phyloP scores from a whole-genome alignment of 2,888 invertebrate genomes.

The Protodeltote pygarga region DNA sequence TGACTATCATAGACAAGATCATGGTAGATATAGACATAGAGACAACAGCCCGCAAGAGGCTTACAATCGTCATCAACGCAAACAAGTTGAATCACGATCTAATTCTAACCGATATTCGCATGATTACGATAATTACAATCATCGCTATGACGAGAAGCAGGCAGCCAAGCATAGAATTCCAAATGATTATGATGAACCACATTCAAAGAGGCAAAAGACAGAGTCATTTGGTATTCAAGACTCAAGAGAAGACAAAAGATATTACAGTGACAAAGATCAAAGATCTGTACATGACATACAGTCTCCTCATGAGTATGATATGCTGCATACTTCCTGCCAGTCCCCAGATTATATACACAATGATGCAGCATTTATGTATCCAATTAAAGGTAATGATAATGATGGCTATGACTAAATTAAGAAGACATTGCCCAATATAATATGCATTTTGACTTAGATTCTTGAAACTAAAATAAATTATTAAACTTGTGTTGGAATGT shows the following conservation, averaged over 20 bases:
- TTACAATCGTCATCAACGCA: constrained; percentile 30
- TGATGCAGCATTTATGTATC: constrained; percentile 44
- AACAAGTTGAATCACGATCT: constrained; percentile 20
- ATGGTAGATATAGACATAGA: constrained; percentile 52
- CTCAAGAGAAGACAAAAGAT: constrained; percentile 37
- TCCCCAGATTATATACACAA: constrained; percentile 69
- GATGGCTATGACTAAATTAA: not conserved
- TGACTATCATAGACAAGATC: constrained; percentile 51
- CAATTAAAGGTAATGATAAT: constrained; percentile 62
- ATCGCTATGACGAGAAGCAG: constrained; percentile 48
- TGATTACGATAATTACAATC: constrained; percentile 49
- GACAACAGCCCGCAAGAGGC: constrained; percentile 65
- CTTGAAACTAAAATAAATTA: no score
- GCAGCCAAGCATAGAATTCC: constrained; percentile 58
- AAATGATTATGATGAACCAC: constrained; percentile 62
- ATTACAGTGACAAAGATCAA: constrained; percentile 37
- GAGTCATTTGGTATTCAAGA: constrained; percentile 46
- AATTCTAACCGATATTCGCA: constrained; percentile 36
- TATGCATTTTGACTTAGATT: no score
- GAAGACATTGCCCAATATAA: not conserved
- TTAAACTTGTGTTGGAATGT: no score
- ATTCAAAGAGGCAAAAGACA: constrained; percentile 58
- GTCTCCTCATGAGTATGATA: constrained; percentile 43
- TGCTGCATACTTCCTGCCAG: constrained; percentile 60
- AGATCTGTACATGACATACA: constrained; percentile 30